Base-by-base conservation (phyloP, 2,113 vertebrate genomes). In the Uropsilus gracilis region DNA sequence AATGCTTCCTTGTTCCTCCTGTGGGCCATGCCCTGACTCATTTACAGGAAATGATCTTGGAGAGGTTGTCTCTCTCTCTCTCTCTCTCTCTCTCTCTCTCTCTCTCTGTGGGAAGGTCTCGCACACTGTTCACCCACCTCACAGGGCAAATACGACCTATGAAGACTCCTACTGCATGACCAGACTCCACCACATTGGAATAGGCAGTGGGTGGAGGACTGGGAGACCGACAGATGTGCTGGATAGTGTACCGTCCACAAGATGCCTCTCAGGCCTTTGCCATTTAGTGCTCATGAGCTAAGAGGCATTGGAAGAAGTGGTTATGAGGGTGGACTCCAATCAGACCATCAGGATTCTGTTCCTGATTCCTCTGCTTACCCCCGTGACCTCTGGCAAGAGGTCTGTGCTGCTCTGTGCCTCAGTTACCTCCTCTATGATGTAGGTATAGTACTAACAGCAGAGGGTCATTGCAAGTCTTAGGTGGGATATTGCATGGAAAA, bases 251-350 rank as follows among this genome's bases (percentile, higher is more conserved):
- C 28, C 34, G 30, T 11, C 46, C n/a, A n/a, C 20, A 48, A 26
- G 44, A 20, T 24, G 55, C 61, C 72, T 66, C 34, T 32, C 20
- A 6, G 39, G 22, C 10, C 22, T 44, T 42, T 5, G 32, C 7
- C 30, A 0, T 24, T n/a, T 18, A 17, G 4, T 2, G 20, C 18
- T 89, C 12, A 20, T 0, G 12, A 14, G 30, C 1, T 0, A 12
- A 61, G 90, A 59, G 48, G 30, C 8, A 0, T 18, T 12, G 37
- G 77, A 73, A 34, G 64, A 24, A 30, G 20, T 24, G 8, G n/a
- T 30, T 26, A 32, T 26, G 39, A 80, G 82, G n/a, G 28, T 42
- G 37, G 71, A 63, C 76, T 61, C 50, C 0, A 1, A 39, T 28
- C 46, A 18, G 80, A 64, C 17, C 66, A 7, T 55, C 20, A 24